Evolutionary conservation across 2,797 vertebrate species (phyloP).

Genomic region (Myotis pilosus): DNA sequence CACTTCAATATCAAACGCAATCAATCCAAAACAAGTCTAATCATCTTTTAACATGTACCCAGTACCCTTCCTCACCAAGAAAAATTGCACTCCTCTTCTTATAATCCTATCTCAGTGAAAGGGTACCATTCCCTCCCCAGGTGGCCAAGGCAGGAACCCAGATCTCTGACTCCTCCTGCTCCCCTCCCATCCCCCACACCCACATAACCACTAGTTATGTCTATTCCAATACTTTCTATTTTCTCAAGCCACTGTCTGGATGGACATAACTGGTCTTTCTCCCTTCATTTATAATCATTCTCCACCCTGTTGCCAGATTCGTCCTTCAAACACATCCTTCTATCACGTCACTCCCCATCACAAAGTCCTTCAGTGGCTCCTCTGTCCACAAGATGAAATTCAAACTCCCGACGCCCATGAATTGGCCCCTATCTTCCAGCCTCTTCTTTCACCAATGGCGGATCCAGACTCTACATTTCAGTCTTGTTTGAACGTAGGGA

Average conservation of each 20-base stretch:
- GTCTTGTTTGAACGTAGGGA: neutral
- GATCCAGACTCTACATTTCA: neutral
- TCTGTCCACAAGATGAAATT: neutral
- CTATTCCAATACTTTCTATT: neutral
- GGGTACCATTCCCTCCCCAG: neutral
- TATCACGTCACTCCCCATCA: neutral
- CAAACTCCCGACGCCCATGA: neutral
- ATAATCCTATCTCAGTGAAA: neutral
- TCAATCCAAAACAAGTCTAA: neutral
- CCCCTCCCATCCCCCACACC: neutral
- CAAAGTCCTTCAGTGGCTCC: neutral
- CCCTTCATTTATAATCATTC: neutral
- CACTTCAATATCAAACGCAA: neutral
- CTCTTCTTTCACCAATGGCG: neutral
- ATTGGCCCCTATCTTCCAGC: neutral
- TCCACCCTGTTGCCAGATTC: neutral
- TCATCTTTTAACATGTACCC: neutral
- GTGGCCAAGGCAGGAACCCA: neutral
- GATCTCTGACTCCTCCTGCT: neutral
- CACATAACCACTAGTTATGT: neutral
- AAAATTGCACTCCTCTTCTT: neutral
- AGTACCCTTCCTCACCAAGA: neutral
- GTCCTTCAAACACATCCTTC: neutral
- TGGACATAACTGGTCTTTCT: neutral
- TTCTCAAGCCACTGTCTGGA: neutral